Conservation (phyloP, 1,140 invertebrate species). For the Gonioctena quinquepunctata region DNA sequence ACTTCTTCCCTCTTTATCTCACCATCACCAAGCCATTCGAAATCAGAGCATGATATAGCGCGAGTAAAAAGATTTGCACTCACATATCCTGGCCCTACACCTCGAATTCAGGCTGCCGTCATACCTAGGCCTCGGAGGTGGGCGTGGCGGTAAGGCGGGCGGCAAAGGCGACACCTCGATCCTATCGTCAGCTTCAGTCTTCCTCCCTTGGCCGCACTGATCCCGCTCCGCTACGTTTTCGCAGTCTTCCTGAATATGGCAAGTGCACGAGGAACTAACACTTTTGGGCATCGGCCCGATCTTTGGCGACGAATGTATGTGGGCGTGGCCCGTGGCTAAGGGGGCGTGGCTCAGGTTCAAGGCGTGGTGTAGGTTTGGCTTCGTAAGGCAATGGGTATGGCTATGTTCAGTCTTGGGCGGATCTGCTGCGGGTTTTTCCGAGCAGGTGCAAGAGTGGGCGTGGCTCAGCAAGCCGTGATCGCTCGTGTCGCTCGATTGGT, state of each 20-base stretch:
- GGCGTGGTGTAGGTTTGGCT: slow-evolving; percentile 26
- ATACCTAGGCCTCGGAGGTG: slow-evolving; percentile 51
- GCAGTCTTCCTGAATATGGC: slow-evolving; percentile 40
- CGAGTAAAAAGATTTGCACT: too few relatives aligned
- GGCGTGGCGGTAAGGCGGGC: slow-evolving; percentile 53
- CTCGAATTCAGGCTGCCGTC: slow-evolving; percentile 47
- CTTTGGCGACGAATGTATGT: slow-evolving; percentile 44
- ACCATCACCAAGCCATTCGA: too few relatives aligned
- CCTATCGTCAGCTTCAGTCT: slow-evolving; percentile 50
- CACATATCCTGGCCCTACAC: slow-evolving; percentile 27
- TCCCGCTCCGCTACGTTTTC: slow-evolving; percentile 30
- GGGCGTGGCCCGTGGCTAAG: slow-evolving; percentile 20
- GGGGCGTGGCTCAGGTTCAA: slow-evolving; percentile 35
- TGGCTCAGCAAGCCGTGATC: slow-evolving; percentile 42
- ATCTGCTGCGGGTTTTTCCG: slow-evolving; percentile 28
- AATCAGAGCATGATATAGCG: too few relatives aligned
- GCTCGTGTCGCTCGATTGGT: slow-evolving; percentile 49
- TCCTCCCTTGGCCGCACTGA: slow-evolving; percentile 31
- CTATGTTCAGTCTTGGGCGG: slow-evolving; percentile 31
- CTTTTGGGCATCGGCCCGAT: slow-evolving; percentile 29
- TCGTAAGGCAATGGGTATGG: slow-evolving; percentile 21
- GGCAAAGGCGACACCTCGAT: slow-evolving; percentile 54
- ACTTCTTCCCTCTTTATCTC: too few relatives aligned
- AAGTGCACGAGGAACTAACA: slow-evolving; percentile 31
- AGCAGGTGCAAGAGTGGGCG: slow-evolving; percentile 42